These are phyloP conservation scores for Arctia plantaginis DNA, from an alignment of 2,888 invertebrate genomes.

Conservation along the genomic window DNA sequence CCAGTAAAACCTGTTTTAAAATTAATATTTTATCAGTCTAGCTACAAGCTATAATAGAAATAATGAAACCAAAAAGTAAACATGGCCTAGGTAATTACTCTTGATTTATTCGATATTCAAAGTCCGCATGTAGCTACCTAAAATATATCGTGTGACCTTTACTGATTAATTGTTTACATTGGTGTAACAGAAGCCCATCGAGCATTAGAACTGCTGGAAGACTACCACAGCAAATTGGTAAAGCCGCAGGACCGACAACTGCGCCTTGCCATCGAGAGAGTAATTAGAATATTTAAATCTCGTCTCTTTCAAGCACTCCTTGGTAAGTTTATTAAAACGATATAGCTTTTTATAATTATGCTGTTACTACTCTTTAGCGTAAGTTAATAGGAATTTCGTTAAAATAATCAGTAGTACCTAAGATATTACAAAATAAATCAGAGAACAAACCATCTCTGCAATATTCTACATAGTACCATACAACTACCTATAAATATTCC, in stretches of 20 bases:
- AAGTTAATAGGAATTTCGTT: neutral
- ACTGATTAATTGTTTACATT: conserved; percentile 43
- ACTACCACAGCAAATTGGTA: conserved; percentile 97
- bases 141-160: conserved; percentile 25
- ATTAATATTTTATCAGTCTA: neutral
- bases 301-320: conserved; percentile 98
- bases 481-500: neutral
- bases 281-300: conserved; percentile 99
- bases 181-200: conserved; percentile 95
- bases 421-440: neutral
- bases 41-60: conserved; percentile 16
- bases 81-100: conserved; percentile 37
- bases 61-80: conserved; percentile 36
- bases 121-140: neutral
- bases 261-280: conserved; percentile 97
- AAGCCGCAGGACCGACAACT: conserved; percentile 98
- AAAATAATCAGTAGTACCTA: neutral
- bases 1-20: too few relatives aligned
- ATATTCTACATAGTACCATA: neutral
- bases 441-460: neutral
- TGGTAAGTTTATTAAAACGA: conserved; percentile 88
- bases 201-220: conserved; percentile 98
- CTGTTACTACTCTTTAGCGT: neutral
- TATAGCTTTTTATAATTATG: neutral
- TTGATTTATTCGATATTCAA: too few relatives aligned